Conservation (phyloP, 1,140 invertebrate genomes). For the Zaprionus capensis region DNA sequence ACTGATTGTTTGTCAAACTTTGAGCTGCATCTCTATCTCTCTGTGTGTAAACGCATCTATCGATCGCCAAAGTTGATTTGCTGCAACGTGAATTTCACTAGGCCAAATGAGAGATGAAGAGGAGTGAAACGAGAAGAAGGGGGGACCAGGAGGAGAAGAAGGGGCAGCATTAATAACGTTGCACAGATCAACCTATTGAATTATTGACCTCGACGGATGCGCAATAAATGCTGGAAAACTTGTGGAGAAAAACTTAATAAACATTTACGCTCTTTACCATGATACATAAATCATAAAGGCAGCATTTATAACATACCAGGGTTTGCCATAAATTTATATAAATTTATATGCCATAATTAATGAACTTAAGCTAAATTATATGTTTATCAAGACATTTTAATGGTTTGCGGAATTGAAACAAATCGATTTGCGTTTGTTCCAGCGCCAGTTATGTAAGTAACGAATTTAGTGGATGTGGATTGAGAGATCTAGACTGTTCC, state of each 20-base stretch:
- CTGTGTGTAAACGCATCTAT: not conserved
- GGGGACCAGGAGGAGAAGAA: not conserved
- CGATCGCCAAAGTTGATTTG: not conserved
- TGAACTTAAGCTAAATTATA: not conserved
- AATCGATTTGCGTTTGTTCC: slow-evolving; percentile 1
- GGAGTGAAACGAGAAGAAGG: not conserved
- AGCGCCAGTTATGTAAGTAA: not conserved
- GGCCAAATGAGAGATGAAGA: not conserved
- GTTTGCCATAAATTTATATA: not conserved
- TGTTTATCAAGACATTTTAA: not conserved
- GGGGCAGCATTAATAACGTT: too few relatives aligned
- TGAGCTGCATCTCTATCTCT: not conserved
- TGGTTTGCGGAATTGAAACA: slow-evolving; percentile 4
- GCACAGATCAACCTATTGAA: not conserved
- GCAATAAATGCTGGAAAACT: not conserved
- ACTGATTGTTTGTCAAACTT: slow-evolving; percentile 13
- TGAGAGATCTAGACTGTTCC: not conserved
- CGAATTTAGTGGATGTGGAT: not conserved
- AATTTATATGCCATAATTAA: not conserved
- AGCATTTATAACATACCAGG: not conserved
- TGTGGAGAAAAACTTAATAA: not conserved
- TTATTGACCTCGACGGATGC: not conserved
- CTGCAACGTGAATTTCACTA: not conserved
- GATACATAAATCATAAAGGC: not conserved
- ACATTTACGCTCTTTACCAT: not conserved